These are phyloP conservation scores for Trididemnum clinides DNA, from an alignment of 23 tunicate species.

Conservation along the genomic window DNA sequence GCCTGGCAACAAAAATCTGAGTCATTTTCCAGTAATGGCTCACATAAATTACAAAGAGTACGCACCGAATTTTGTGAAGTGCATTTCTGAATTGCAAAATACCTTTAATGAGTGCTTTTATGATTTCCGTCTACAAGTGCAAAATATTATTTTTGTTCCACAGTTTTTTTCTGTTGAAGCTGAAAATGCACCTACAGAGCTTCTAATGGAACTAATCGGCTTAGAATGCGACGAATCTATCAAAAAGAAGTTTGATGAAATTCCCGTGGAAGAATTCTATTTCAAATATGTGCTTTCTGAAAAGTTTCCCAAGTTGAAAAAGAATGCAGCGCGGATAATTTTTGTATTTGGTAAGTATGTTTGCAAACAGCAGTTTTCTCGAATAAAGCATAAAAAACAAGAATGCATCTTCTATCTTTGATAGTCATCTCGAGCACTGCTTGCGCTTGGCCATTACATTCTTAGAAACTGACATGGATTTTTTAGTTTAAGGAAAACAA, in stretches of 20 bases:
- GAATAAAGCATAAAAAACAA: background rate
- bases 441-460: too few species aligned
- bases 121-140: constrained; percentile 11
- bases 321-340: background rate
- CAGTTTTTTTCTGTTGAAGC: constrained; percentile 23
- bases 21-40: constrained; percentile 20
- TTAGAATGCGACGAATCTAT: too few species aligned
- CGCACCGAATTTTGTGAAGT: constrained; percentile 21
- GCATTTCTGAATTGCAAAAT: constrained; percentile 25
- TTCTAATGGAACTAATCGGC: constrained; percentile 29
- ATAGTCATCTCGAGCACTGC: too few species aligned
- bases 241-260: constrained; percentile 1
- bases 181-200: constrained; percentile 21
- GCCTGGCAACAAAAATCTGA: constrained; percentile 1
- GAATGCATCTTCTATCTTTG: too few species aligned
- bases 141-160: constrained; percentile 13
- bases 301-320: background rate
- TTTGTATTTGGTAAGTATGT: background rate
- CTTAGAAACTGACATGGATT: too few species aligned
- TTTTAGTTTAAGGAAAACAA: too few species aligned
- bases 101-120: constrained; percentile 22
- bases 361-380: background rate
- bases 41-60: constrained; percentile 14
- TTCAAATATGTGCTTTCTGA: background rate
- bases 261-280: background rate